A percentile compares a stretch with the other conserved stretches of the same genome.
These are phyloP conservation scores for Dryoscopus gambensis DNA, from an alignment of 2,113 vertebrate species.

Conservation along the genomic window DNA sequence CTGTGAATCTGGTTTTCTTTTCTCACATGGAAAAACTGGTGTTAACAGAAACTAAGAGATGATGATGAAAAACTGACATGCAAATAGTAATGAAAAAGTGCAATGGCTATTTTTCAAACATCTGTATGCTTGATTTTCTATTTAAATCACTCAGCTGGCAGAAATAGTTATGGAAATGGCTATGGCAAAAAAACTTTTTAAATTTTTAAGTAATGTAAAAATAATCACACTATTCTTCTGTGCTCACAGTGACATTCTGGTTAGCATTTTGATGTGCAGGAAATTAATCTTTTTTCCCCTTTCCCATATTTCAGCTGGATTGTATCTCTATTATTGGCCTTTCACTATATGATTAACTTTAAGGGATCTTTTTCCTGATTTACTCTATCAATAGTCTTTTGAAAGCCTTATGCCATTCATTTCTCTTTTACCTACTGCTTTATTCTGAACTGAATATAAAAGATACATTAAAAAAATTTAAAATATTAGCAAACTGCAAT, in stretches of 20 bases:
- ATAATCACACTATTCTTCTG: background rate
- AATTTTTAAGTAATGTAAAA: background rate
- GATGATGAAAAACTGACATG: fast-evolving
- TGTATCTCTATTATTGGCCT: background rate
- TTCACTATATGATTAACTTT: background rate
- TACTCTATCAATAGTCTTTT: background rate
- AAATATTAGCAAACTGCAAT: background rate
- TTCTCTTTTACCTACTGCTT: background rate
- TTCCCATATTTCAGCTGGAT: background rate
- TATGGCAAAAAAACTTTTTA: background rate
- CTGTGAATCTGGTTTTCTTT: background rate
- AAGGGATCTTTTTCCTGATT: background rate
- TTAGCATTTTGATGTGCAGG: background rate
- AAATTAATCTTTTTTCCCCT: background rate
- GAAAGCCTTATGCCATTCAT: background rate
- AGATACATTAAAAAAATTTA: background rate
- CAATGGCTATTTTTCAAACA: background rate
- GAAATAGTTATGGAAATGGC: background rate
- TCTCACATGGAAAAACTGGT: background rate
- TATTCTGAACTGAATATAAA: background rate
- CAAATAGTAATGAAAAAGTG: background rate
- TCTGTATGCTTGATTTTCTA: background rate
- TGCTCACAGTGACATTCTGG: background rate
- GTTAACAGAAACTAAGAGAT: background rate
- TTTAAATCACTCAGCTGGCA: background rate